Conservation (phyloP, 2,888 invertebrate species). For the Heliconius aoede region DNA sequence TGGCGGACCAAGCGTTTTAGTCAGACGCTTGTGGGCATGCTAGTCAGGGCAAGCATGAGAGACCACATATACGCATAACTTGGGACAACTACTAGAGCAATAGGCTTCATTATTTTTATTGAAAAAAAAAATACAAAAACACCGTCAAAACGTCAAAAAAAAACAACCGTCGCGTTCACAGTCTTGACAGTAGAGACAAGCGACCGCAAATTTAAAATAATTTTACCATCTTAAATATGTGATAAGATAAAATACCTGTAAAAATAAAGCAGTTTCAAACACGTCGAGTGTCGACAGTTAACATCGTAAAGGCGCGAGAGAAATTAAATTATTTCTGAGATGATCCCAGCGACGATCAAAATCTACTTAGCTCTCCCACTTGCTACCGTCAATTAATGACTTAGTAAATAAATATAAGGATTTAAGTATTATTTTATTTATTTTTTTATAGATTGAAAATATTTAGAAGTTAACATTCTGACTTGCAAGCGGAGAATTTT, state of each 20-base stretch:
- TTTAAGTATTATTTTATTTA: neutral
- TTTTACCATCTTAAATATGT: neutral
- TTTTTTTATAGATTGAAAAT: neutral
- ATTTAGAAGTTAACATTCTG: neutral
- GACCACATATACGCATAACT: too few species aligned
- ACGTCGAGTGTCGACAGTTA: slow-evolving; percentile 11
- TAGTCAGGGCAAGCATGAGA: too few species aligned
- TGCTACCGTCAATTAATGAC: neutral
- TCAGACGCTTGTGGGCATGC: too few species aligned
- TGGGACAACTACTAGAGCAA: too few species aligned
- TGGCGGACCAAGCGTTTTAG: too few species aligned
- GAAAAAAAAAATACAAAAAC: too few species aligned
- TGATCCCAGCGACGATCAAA: slow-evolving; percentile 8
- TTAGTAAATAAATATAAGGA: neutral
- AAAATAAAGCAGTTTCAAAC: neutral
- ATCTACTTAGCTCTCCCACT: slow-evolving; percentile 7
- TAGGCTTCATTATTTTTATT: too few species aligned
- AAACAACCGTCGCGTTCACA: too few species aligned
- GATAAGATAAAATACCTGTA: neutral
- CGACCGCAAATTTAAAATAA: too few species aligned
- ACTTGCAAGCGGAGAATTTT: too few species aligned
- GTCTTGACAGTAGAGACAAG: too few species aligned
- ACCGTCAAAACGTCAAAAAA: too few species aligned
- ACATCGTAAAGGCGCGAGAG: slow-evolving; percentile 2
- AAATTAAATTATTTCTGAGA: slow-evolving; percentile 23